These are phyloP conservation scores for Vanessa atalanta DNA, from an alignment of 1,140 invertebrate species.

Conservation along the genomic window DNA sequence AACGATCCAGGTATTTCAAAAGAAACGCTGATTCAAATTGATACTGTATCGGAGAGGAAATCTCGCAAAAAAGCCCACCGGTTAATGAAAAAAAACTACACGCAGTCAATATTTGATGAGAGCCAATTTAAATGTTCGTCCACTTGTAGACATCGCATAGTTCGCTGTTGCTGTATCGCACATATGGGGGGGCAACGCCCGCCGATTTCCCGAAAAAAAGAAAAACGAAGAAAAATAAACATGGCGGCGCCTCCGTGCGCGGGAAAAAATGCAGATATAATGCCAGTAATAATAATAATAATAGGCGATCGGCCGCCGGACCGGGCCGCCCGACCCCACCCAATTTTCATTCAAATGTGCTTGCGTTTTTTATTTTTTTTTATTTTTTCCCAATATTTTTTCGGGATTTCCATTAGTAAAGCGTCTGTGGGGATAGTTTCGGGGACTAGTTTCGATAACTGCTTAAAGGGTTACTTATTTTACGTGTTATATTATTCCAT, in stretches of 20 bases:
- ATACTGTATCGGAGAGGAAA: constrained; percentile 56
- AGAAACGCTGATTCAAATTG: constrained; percentile 66
- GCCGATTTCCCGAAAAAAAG: constrained; percentile 72
- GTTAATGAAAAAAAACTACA: constrained; percentile 79
- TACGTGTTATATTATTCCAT: neutral
- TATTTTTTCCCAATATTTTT: constrained; percentile 75
- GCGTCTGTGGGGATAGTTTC: constrained; percentile 58
- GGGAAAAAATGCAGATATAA: constrained; percentile 80
- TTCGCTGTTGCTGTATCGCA: constrained; percentile 58
- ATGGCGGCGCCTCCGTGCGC: constrained; percentile 71
- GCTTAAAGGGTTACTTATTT: constrained; percentile 34
- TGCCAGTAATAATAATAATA: constrained; percentile 81
- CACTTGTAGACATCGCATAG: constrained; percentile 80
- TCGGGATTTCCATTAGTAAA: constrained; percentile 76
- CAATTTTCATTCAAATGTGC: constrained; percentile 79
- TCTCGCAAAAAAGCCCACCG: constrained; percentile 64
- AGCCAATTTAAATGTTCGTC: constrained; percentile 80
- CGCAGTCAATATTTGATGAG: constrained; percentile 80
- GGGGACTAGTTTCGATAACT: constrained; percentile 53
- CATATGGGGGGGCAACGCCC: constrained; percentile 58
- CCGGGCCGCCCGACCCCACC: constrained; percentile 64
- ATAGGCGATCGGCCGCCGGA: constrained; percentile 71
- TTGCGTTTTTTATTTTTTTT: constrained; percentile 74
- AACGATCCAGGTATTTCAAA: constrained; percentile 53
- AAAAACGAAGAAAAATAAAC: constrained; percentile 76